phyloP scores from a whole-genome alignment of 2,797 vertebrate genomes.

The Alectoris magna region DNA sequence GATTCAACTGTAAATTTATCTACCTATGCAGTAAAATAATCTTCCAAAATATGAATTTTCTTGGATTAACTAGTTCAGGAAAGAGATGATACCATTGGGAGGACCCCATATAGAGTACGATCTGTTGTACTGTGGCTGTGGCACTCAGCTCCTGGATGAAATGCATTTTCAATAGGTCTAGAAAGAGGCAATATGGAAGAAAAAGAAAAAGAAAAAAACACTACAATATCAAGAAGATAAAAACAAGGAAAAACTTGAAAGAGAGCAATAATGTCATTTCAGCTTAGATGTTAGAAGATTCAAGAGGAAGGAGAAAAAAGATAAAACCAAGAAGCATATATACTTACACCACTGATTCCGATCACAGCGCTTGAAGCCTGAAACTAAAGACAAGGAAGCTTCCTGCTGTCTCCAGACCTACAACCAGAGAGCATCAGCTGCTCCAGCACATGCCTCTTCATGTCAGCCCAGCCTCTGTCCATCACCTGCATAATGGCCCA shows the following conservation, averaged over 20 bases:
- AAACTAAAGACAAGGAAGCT: not conserved
- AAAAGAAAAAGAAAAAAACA: too few species aligned
- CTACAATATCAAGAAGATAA: not conserved
- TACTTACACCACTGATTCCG: not conserved
- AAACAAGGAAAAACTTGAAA: not conserved
- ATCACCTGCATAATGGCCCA: too few species aligned
- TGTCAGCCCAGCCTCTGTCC: not conserved
- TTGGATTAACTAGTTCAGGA: not conserved
- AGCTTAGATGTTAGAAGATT: not conserved
- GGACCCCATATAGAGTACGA: too few species aligned
- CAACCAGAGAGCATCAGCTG: not conserved
- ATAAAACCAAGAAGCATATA: not conserved
- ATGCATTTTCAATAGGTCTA: not conserved
- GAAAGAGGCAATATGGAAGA: not conserved
- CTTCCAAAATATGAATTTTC: not conserved
- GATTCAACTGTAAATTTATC: not conserved
- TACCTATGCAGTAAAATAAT: not conserved
- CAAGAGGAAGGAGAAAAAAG: not conserved
- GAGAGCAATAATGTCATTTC: not conserved
- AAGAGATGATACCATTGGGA: not conserved
- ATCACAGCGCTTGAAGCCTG: not conserved
- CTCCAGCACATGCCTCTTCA: not conserved
- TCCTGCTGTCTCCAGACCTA: not conserved
- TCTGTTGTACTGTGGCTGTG: not conserved
- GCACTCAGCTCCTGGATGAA: not conserved